Conservation (phyloP, 2,888 invertebrate genomes). For the Theretra japonica region DNA sequence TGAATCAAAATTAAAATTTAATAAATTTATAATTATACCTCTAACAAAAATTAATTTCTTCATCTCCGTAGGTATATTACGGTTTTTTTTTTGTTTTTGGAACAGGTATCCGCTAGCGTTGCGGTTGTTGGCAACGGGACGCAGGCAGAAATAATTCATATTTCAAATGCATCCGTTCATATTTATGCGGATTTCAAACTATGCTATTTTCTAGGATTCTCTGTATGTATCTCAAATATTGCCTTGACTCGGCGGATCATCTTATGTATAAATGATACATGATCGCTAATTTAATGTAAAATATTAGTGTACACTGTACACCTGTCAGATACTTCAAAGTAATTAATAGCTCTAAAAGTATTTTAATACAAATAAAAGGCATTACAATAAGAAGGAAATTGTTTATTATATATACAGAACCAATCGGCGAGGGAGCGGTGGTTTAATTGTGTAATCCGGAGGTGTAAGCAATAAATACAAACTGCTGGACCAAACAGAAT, state of each 20-base stretch:
- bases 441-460: slow-evolving; percentile 27
- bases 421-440: slow-evolving; percentile 15
- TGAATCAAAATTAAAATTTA: slow-evolving; percentile 1
- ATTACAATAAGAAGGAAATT: slow-evolving; percentile 10
- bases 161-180: not conserved
- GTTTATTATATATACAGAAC: slow-evolving; percentile 33
- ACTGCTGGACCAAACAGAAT: slow-evolving; percentile 59
- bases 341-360: slow-evolving; percentile 4
- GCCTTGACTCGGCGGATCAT: too few relatives aligned
- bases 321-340: not conserved
- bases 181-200: not conserved
- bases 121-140: too few relatives aligned
- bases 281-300: too few relatives aligned
- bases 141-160: too few relatives aligned
- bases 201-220: too few relatives aligned
- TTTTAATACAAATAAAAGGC: slow-evolving; percentile 33
- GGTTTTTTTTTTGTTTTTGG: not conserved
- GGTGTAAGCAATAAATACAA: slow-evolving; percentile 48
- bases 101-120: not conserved
- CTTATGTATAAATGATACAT: too few relatives aligned
- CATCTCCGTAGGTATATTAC: not conserved
- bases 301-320: too few relatives aligned
- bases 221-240: too few relatives aligned
- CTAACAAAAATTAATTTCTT: not conserved
- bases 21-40: not conserved